phyloP scores from a whole-genome alignment of 1,140 invertebrate genomes.

The Lepeophtheirus salmonis region DNA sequence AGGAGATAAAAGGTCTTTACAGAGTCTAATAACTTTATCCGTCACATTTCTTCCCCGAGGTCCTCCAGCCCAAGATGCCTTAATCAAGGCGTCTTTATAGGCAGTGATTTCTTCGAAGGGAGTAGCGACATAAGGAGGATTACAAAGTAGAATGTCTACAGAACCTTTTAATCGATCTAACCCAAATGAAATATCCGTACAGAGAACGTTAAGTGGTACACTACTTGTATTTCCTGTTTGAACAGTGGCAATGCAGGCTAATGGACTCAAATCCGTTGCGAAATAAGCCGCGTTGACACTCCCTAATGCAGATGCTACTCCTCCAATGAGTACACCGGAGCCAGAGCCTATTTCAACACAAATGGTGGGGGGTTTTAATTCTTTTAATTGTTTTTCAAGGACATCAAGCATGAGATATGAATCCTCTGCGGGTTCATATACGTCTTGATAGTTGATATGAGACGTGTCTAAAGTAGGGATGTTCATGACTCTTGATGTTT shows the following conservation, averaged over 20 bases:
- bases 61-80: not conserved
- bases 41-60: not conserved
- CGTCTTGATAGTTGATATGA: not conserved
- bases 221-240: not conserved
- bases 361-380: no score
- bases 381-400: not conserved
- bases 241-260: not conserved
- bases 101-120: not conserved
- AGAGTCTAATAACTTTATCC: not conserved
- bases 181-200: not conserved
- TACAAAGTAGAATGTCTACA: not conserved
- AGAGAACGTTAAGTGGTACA: not conserved
- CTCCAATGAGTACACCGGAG: not conserved
- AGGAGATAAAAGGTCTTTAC: not conserved
- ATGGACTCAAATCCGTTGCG: not conserved
- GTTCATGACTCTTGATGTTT: no score
- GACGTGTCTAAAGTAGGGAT: not conserved
- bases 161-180: not conserved
- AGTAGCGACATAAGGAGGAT: not conserved
- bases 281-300: not conserved
- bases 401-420: not conserved
- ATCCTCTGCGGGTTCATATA: not conserved
- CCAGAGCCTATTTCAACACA: not conserved
- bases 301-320: not conserved
- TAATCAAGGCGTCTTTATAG: not conserved